phyloP scores from a whole-genome alignment of 2,797 vertebrate genomes.

The Falco concolor region DNA sequence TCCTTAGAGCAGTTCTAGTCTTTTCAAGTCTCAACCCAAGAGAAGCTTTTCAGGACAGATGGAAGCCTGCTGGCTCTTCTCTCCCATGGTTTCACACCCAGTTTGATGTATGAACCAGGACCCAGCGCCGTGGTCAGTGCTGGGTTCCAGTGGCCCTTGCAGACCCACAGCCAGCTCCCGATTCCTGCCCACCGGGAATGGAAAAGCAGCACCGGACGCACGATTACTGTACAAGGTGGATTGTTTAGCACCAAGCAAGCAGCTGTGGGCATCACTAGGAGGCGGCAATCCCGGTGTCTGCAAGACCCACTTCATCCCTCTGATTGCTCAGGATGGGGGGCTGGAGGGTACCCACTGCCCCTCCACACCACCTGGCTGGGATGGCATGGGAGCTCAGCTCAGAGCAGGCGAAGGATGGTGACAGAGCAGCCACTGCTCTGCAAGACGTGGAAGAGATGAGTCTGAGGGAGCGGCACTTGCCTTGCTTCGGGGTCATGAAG shows the following conservation, averaged over 20 bases:
- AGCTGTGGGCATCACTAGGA: background rate
- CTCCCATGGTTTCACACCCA: background rate
- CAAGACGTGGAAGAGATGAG: background rate
- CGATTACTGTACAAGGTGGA: too few species aligned
- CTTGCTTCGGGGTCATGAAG: background rate
- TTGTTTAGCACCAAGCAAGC: background rate
- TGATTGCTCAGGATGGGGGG: too few species aligned
- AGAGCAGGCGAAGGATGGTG: background rate
- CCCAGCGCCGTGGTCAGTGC: background rate
- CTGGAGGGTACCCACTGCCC: rapidly evolving
- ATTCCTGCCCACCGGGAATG: background rate
- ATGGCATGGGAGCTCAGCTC: background rate
- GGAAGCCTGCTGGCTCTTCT: background rate
- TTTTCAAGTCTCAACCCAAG: background rate
- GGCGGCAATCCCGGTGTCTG: background rate
- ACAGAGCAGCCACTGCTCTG: background rate
- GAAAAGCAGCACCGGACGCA: background rate
- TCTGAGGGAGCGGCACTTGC: background rate
- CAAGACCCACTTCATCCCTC: too few species aligned
- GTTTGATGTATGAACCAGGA: background rate
- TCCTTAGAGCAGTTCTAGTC: background rate
- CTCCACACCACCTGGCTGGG: too few species aligned
- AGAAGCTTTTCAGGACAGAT: background rate
- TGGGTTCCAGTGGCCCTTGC: background rate
- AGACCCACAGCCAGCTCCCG: background rate